Conservation (phyloP, 2,797 vertebrate species). For the Coregonus suidteri region DNA sequence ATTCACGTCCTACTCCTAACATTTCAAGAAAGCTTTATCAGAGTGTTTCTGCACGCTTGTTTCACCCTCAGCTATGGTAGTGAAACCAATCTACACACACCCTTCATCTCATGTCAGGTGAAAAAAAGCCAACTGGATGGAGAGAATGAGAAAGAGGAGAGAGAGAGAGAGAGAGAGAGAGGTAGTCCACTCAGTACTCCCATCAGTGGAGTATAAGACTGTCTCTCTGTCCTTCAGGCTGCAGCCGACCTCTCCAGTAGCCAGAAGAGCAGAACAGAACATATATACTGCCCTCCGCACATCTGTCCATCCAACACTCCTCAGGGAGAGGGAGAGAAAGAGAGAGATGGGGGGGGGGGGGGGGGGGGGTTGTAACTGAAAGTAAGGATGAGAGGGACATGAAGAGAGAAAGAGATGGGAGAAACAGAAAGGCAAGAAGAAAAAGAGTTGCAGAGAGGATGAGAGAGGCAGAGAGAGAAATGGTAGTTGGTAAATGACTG, state of each 20-base stretch:
- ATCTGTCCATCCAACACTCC: constrained; percentile 71
- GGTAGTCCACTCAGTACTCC: constrained; percentile 57
- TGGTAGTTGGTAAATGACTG: constrained; percentile 59
- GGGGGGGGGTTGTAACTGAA: too few relatives aligned
- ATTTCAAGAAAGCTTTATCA: too few relatives aligned
- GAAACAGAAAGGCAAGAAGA: not conserved
- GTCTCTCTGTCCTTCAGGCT: constrained; percentile 49
- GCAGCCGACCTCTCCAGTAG: not conserved
- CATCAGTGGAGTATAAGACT: constrained; percentile 61
- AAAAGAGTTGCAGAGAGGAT: constrained; percentile 26
- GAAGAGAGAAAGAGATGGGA: constrained; percentile 19
- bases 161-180: too few relatives aligned
- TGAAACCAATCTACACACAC: not conserved
- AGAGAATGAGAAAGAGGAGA: constrained; percentile 24
- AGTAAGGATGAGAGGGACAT: too few relatives aligned
- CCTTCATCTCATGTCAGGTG: constrained; percentile 50
- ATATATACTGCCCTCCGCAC: constrained; percentile 67
- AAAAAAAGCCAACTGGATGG: constrained; percentile 56
- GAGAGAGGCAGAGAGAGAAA: constrained; percentile 33
- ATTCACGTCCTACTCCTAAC: too few relatives aligned
- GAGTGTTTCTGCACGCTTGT: not conserved
- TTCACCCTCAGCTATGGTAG: not conserved
- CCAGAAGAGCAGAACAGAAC: constrained; percentile 69
- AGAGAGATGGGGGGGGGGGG: constrained; percentile 28
- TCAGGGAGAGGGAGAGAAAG: constrained; percentile 39